Evolutionary conservation across 2,888 invertebrate species (phyloP), one percentile per base, ranked within the genome.

Genomic region (Netelia inedita): DNA sequence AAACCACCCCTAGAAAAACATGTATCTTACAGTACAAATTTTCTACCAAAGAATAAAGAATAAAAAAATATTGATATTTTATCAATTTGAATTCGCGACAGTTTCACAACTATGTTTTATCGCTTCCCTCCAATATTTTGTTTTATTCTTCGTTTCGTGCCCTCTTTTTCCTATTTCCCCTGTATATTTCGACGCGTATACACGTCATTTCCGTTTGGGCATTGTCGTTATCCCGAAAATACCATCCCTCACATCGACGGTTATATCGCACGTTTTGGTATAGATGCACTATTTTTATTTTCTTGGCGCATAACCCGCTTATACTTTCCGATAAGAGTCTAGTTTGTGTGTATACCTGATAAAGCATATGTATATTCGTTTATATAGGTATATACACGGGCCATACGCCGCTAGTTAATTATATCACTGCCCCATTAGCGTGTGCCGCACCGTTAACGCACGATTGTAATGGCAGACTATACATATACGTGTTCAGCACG

Each of bases 401-500:
- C 50, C 16, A 68, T 21, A 59, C 28, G 50, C 63, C 35, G 63
- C 84, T 73, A 87, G 91, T 90, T 91, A 90, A 90, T 90, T 90
- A 89, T 90, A 91, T 90, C 89, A 91, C 87, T 88, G 88, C 81
- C 86, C 89, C 88, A 90, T 90, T 89, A 90, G 88, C 90, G 88
- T 89, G 90, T 87, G 87, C 46, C 80, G 88, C 88, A 89, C 65
- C 80, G 76, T 78, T 86, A 88, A 89, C 88, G 86, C 90, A 89
- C 88, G 88, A 89, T 90, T 88, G 89, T 88, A 87, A 89, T 89
- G 87, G 86, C 88, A 88, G 87, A 88, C 43, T 79, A 79, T 28
- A 65, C 16, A 14, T 35, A 63, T 71, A 41, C 63, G 35, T 55
- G 35, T 43, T 19, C 16, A 74, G 1, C 55, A 59, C 5, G 43